Base-by-base conservation (phyloP, 1,140 invertebrate genomes). In the Colletes latitarsis region DNA sequence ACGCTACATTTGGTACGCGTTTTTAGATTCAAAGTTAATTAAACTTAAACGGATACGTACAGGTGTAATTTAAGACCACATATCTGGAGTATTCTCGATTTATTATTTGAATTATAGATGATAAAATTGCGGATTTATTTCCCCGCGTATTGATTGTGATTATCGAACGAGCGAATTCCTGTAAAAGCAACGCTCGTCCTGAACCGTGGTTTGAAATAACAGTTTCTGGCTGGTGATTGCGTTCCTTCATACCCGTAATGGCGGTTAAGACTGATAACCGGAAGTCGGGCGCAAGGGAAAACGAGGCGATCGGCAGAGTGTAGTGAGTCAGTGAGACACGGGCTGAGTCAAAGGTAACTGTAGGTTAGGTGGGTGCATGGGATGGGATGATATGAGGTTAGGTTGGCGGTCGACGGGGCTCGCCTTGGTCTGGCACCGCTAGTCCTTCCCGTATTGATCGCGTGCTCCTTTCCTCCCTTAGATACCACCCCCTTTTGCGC, bases 401-500 rank as follows among this genome's bases (percentile, higher is more conserved):
- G 90, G 89, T 91, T 88, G 89, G 88, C 88, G 82, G 87, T 87
- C 88, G 90, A 89, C 88, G 89, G 89, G 88, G 89, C 90, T 91
- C 90, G 91, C 90, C 91, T 91, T 91, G 90, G 91, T 92, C 91
- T 92, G 91, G 91, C 91, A 92, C 91, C 91, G 88, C 89, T 92
- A 92, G 91, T 92, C 90, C 91, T 92, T 86, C 86, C 88, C 86
- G 91, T 92, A 92, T 92, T 92, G 91, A 92, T 92, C 91, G 91
- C 87, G 87, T 87, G 90, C 90, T 92, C 90, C 90, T 90, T 91
- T 91, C 90, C 90, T 91, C 88, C 91, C 91, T 91, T 90, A 91
- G 90, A 92, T 89, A 91, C 90, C 90, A 91, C 91, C 90, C 89
- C 89, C 88, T 91, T 88, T 83, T 86, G 83, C 84, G 82, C 87